These are phyloP conservation scores for Seira ritae DNA, from an alignment of 2,888 invertebrate species.

Conservation along the genomic window DNA sequence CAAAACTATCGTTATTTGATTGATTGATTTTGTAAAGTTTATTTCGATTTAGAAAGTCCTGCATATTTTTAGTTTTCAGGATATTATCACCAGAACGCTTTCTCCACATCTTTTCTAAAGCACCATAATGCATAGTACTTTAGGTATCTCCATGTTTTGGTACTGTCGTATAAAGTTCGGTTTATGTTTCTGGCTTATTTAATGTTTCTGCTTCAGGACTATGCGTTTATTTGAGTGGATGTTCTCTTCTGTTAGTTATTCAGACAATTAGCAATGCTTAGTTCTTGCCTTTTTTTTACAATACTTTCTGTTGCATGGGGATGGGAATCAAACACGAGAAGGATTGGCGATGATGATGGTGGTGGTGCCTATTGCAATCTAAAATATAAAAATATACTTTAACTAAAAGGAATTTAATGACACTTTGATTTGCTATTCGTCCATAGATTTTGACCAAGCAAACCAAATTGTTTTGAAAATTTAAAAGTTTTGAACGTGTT, in stretches of 20 bases:
- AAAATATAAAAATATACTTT: not conserved
- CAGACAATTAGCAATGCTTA: not conserved
- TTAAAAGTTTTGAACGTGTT: not conserved
- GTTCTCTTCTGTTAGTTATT: no score
- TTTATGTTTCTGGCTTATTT: no score
- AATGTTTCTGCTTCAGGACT: no score
- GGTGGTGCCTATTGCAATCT: not conserved
- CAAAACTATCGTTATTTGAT: no score
- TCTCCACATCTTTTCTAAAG: no score
- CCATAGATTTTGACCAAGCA: not conserved
- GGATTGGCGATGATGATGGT: conserved; percentile 1
- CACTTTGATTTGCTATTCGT: conserved; percentile 14
- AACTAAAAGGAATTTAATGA: not conserved
- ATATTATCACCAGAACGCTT: no score
- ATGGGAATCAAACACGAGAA: not conserved
- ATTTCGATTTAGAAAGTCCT: no score
- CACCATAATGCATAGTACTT: no score
- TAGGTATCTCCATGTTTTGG: no score
- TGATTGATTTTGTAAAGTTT: no score
- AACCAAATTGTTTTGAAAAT: not conserved
- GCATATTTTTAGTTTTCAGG: no score
- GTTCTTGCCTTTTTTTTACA: not conserved
- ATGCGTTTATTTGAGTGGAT: not conserved
- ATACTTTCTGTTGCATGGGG: not conserved
- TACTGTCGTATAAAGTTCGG: no score